Evolutionary conservation across 2,888 invertebrate species (phyloP).

Genomic region (Allacma fusca): DNA sequence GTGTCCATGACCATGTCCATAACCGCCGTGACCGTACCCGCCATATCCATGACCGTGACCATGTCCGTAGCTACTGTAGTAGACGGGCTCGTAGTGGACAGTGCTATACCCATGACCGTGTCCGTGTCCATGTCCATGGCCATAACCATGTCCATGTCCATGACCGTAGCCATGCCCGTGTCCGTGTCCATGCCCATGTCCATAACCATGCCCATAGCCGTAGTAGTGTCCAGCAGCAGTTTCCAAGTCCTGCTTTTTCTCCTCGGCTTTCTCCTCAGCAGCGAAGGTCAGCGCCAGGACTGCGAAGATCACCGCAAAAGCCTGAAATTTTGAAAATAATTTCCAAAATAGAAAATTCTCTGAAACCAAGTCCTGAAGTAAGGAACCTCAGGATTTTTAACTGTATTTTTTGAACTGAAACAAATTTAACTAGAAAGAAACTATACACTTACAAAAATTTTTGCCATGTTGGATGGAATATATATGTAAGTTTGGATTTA

Average conservation of each 20-base stretch:
- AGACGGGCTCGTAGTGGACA: not conserved
- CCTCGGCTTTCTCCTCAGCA: not conserved
- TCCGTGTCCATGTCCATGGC: constrained; percentile 1
- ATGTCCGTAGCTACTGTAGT: not conserved
- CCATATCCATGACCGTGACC: constrained; percentile 12
- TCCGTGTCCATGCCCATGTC: constrained; percentile 1
- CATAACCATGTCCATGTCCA: constrained; percentile 1
- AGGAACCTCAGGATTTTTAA: no score
- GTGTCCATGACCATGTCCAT: constrained; percentile 10
- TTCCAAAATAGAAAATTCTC: no score
- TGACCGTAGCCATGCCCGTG: not conserved
- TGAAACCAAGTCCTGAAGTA: no score
- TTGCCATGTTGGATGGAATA: no score
- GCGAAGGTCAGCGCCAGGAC: not conserved
- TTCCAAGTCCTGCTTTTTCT: not conserved
- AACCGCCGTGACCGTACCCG: constrained; percentile 4
- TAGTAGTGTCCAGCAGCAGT: constrained; percentile 4
- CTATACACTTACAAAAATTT: no score
- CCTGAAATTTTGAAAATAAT: not conserved
- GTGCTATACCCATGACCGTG: not conserved
- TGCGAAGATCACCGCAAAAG: not conserved
- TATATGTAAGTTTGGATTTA: no score
- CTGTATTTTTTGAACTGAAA: not conserved
- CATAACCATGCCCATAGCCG: not conserved
- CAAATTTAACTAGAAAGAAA: not conserved